A percentile compares a stretch with the other conserved stretches of the same genome.
Conservation (phyloP, 1,140 invertebrate genomes). For the Calliphora vicina region DNA sequence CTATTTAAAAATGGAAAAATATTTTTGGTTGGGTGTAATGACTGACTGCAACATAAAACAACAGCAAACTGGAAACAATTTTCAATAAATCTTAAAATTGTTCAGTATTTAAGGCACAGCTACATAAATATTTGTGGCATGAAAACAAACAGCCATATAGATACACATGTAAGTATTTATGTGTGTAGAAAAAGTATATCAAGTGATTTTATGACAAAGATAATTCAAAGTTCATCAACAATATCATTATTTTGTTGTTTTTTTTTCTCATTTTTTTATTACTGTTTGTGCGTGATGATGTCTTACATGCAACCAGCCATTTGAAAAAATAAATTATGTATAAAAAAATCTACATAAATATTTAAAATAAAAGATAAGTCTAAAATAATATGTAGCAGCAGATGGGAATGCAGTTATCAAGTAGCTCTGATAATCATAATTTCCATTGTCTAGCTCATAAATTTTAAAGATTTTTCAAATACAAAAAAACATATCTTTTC, state of each 20-base stretch:
- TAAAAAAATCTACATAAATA: background rate
- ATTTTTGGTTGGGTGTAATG: no score
- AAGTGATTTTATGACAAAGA: background rate
- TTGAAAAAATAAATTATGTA: background rate
- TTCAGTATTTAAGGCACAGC: background rate
- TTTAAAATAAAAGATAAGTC: background rate
- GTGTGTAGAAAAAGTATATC: background rate
- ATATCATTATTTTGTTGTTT: background rate
- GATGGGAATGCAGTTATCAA: background rate
- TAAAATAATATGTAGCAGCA: background rate
- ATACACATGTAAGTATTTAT: background rate
- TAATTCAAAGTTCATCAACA: slow-evolving; percentile 1
- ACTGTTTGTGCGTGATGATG: background rate
- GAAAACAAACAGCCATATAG: background rate
- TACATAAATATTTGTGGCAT: background rate
- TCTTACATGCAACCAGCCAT: background rate
- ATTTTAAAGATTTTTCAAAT: no score
- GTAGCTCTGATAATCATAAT: no score
- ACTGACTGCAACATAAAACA: no score
- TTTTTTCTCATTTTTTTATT: background rate
- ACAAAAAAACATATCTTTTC: background rate
- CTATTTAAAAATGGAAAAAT: no score
- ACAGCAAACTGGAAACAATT: no score
- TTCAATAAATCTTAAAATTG: background rate
- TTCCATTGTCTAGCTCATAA: no score